Evolutionary conservation across 2,113 vertebrate genomes (phyloP), one percentile per base, ranked within the genome.

Genomic region (Pongo abelii): DNA sequence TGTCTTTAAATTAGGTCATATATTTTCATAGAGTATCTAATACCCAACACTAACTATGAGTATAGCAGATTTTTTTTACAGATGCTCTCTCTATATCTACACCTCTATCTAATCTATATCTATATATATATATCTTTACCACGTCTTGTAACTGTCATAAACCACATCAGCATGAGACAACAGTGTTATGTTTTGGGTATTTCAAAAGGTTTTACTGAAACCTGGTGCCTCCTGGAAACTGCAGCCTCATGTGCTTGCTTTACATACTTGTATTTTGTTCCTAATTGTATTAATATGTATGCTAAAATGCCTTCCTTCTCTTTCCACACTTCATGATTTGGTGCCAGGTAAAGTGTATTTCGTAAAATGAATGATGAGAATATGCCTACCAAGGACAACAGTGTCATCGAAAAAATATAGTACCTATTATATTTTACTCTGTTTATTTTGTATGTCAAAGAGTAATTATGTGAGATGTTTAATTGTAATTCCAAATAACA

Each of bases 401-500:
- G 13, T 86, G 23, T 92, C 52, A 96, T 0, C 94, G 61, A 78
- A 59, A 74, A 69, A 11, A 18, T 70, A 64, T 69, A 43, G 4
- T 8, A 72, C 7, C 86, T 30, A 72, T 78, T 70, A 85, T 69
- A 83, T 67, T 93, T 93, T 84, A 57, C 43, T 94, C 3, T 91
- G 67, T 89, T 96, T 95, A 80, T 85, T 88, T 81, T 95, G 6
- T 59, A 75, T 70, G 55, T 67, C 23, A 75, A 80, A 87, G 43
- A 78, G 22, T 52, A 95, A 90, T 92, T 95, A 94, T n/a, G 0
- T 87, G 43, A 90, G 38, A 86, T 94, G 72, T 50, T 91, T 96
- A 95, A 95, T 50, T 94, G 32, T 81, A 81, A 92, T 95, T 94
- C 3, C 48, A 92, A 78, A 95, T 80, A 96, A 88, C 1, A 84